These are phyloP conservation scores for Agonopterix alstromeriana DNA, from an alignment of 2,888 invertebrate species.

Conservation along the genomic window DNA sequence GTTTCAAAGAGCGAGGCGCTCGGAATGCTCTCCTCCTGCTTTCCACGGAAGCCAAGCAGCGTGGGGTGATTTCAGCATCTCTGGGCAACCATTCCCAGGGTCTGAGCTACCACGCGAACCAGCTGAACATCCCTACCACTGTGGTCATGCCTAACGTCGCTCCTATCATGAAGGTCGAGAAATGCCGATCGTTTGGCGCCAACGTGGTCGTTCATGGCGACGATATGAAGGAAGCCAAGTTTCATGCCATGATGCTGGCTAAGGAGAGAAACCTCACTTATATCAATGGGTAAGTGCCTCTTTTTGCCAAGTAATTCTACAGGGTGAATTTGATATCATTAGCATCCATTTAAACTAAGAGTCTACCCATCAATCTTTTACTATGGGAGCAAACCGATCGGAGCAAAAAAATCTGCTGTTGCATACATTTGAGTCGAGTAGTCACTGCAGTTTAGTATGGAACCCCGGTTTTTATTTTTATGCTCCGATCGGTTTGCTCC, in stretches of 20 bases:
- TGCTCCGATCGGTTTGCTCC: too few species aligned
- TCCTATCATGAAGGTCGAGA: constrained; percentile 96
- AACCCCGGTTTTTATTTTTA: too few species aligned
- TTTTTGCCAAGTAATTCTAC: not conserved
- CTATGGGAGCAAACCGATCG: too few species aligned
- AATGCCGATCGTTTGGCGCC: constrained; percentile 90
- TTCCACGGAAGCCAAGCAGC: constrained; percentile 80
- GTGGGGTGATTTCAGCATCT: constrained; percentile 94
- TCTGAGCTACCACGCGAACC: constrained; percentile 86
- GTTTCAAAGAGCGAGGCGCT: constrained; percentile 97
- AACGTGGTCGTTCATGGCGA: constrained; percentile 88
- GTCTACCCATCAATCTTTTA: too few species aligned
- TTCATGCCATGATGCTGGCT: constrained; percentile 84
- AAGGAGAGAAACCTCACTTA: constrained; percentile 84
- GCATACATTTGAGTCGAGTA: too few species aligned
- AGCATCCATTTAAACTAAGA: too few species aligned
- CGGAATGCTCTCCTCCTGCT: constrained; percentile 89
- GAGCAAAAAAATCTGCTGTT: too few species aligned
- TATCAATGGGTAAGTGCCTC: constrained; percentile 86
- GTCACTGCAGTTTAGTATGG: too few species aligned
- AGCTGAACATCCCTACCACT: constrained; percentile 82
- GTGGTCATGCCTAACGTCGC: constrained; percentile 98
- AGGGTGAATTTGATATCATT: too few species aligned
- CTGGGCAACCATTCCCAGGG: constrained; percentile 95
- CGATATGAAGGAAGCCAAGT: constrained; percentile 91